phyloP scores from a whole-genome alignment of 2,797 vertebrate genomes.

The Craterocephalus amniculus region DNA sequence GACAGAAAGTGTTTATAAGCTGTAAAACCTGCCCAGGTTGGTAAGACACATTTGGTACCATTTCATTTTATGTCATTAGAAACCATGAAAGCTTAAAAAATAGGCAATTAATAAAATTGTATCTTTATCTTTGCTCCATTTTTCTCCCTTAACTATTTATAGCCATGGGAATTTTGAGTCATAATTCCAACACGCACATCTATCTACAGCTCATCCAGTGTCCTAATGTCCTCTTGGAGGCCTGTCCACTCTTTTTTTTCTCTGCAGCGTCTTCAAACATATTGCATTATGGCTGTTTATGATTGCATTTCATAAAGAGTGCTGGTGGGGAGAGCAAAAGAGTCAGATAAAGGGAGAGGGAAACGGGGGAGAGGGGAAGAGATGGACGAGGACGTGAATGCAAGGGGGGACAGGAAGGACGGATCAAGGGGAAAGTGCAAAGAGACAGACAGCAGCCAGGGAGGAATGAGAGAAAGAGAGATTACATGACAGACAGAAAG shows the following conservation, averaged over 20 bases:
- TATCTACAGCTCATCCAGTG: conserved; percentile 51
- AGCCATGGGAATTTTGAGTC: not conserved
- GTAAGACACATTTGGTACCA: not conserved
- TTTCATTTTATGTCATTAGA: not conserved
- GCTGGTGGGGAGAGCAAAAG: conserved; percentile 45
- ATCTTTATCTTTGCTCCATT: not conserved
- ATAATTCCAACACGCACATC: conserved; percentile 16
- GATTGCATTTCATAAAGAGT: conserved; percentile 78
- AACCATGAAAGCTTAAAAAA: not conserved
- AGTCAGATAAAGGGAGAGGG: conserved; percentile 38
- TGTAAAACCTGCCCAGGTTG: not conserved
- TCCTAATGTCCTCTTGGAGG: conserved; percentile 57
- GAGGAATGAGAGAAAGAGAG: conserved; percentile 28
- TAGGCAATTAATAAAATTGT: not conserved
- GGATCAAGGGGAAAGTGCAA: conserved; percentile 54
- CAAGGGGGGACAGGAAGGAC: conserved; percentile 44
- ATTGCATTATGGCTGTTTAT: conserved; percentile 69
- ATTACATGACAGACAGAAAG: conserved; percentile 44
- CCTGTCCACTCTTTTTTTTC: conserved; percentile 41
- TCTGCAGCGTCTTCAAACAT: conserved; percentile 60
- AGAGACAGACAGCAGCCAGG: conserved; percentile 40
- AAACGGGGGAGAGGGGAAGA: conserved; percentile 38
- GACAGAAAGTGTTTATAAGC: not conserved
- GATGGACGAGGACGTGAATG: conserved; percentile 45
- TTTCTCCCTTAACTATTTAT: not conserved